Conservation (phyloP, 2,797 vertebrate genomes). For the Xyrichtys novacula region DNA sequence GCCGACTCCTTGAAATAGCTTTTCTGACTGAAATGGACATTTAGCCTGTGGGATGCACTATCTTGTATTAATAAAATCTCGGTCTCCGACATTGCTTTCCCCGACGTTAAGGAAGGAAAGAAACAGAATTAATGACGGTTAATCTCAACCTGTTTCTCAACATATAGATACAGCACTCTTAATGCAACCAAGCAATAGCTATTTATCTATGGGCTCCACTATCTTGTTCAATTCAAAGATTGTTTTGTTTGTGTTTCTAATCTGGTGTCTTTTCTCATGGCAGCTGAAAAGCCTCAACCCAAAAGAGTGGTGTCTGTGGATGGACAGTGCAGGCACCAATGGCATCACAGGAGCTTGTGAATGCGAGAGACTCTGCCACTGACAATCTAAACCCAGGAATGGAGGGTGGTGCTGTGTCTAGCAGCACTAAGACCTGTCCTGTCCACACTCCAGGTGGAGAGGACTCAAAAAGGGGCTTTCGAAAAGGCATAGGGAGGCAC, state of each 20-base stretch:
- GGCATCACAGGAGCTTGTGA: constrained; percentile 75
- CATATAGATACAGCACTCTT: neutral
- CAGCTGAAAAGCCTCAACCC: constrained; percentile 46
- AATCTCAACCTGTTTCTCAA: constrained; percentile 17
- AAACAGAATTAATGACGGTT: constrained; percentile 24
- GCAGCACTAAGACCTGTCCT: constrained; percentile 78
- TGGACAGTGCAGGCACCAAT: constrained; percentile 72
- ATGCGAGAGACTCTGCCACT: constrained; percentile 84
- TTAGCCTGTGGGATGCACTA: constrained; percentile 13
- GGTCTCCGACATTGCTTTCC: constrained; percentile 11
- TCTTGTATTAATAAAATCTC: constrained; percentile 29
- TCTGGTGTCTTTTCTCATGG: constrained; percentile 31
- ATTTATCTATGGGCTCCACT: neutral
- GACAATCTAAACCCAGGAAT: constrained; percentile 85
- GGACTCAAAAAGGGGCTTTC: constrained; percentile 86
- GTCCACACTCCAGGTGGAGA: constrained; percentile 81
- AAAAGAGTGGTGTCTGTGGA: constrained; percentile 58
- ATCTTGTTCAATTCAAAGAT: constrained; percentile 1
- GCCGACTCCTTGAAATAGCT: constrained; percentile 20
- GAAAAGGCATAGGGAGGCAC: constrained; percentile 90
- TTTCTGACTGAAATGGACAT: constrained; percentile 28
- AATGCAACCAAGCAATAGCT: constrained; percentile 11
- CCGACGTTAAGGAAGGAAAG: constrained; percentile 8
- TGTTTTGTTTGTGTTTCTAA: constrained; percentile 20
- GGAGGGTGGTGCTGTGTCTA: constrained; percentile 80